A percentile compares a stretch with the other conserved stretches of the same genome.
phyloP scores from a whole-genome alignment of 1,140 invertebrate species.

The Anastrepha ludens region DNA sequence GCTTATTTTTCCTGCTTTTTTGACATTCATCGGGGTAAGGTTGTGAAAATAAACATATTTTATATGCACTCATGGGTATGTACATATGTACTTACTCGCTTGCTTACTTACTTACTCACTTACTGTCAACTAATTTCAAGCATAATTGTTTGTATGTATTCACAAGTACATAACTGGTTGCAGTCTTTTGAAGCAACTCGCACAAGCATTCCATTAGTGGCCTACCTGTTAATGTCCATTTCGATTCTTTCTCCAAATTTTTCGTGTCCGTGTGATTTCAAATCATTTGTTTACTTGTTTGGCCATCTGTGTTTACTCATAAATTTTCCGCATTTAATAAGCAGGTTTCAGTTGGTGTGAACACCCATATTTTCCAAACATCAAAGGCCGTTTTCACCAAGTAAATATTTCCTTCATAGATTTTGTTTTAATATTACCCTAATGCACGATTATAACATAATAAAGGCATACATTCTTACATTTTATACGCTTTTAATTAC shows the following conservation, averaged over 20 bases:
- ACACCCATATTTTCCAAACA: slow-evolving; percentile 28
- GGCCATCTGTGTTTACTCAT: slow-evolving; percentile 17
- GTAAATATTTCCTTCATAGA: not conserved
- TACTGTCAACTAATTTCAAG: too few species aligned
- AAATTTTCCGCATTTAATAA: slow-evolving; percentile 25
- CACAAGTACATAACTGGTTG: too few species aligned
- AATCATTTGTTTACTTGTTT: not conserved
- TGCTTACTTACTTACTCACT: too few species aligned
- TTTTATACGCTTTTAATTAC: not conserved
- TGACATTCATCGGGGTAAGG: too few species aligned
- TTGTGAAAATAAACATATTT: too few species aligned
- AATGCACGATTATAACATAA: not conserved
- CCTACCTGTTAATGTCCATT: not conserved
- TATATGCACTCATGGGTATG: too few species aligned
- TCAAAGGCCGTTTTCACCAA: slow-evolving; percentile 1
- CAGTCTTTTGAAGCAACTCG: too few species aligned
- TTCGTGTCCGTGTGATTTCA: not conserved
- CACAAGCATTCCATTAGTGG: too few species aligned
- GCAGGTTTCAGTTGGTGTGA: not conserved
- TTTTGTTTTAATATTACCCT: not conserved
- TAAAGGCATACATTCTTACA: not conserved
- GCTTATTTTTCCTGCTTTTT: too few species aligned
- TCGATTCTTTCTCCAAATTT: slow-evolving; percentile 4
- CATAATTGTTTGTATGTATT: too few species aligned
- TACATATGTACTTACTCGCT: too few species aligned